A percentile compares a stretch with the other conserved stretches of the same genome.
Evolutionary conservation across 2,797 vertebrate species (phyloP).

Genomic region (Coregonus ussuriensis): DNA sequence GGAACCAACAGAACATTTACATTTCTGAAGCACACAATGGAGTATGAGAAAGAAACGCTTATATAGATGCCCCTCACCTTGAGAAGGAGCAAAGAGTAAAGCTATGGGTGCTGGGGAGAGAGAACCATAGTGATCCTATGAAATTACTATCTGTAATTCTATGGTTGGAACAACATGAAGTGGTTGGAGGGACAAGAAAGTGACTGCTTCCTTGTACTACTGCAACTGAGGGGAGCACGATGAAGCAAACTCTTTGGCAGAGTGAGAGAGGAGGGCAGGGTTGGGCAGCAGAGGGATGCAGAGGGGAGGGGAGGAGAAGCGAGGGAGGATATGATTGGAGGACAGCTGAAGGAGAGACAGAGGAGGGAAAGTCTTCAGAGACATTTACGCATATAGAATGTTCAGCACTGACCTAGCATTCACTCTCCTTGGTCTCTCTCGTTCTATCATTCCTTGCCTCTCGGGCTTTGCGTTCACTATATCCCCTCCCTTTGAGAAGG

Average conservation of each 20-base stretch:
- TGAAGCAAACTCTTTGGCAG: slow-evolving; percentile 38
- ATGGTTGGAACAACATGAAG: slow-evolving; percentile 10
- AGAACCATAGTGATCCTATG: slow-evolving; percentile 16
- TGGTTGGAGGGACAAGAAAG: background rate
- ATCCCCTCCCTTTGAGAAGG: background rate
- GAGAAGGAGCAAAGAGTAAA: background rate
- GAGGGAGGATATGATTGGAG: slow-evolving; percentile 27
- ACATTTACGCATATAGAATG: slow-evolving; percentile 30
- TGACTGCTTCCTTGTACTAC: background rate
- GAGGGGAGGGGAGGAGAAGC: background rate
- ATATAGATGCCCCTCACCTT: background rate
- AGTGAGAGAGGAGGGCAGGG: slow-evolving; percentile 19
- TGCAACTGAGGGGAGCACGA: slow-evolving; percentile 27
- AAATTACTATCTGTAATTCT: background rate
- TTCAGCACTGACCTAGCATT: slow-evolving; percentile 28
- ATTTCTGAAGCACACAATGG: too few species aligned
- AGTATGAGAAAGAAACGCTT: background rate
- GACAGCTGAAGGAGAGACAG: slow-evolving; percentile 7
- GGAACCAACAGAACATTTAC: too few species aligned
- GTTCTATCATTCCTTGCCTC: slow-evolving; percentile 25
- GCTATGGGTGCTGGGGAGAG: background rate
- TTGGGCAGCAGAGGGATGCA: slow-evolving; percentile 3
- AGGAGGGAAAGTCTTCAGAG: slow-evolving; percentile 49
- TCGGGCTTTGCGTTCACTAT: background rate
- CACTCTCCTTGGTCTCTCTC: slow-evolving; percentile 5